Conservation (phyloP, 2,888 invertebrate species). For the Apoda limacodes region DNA sequence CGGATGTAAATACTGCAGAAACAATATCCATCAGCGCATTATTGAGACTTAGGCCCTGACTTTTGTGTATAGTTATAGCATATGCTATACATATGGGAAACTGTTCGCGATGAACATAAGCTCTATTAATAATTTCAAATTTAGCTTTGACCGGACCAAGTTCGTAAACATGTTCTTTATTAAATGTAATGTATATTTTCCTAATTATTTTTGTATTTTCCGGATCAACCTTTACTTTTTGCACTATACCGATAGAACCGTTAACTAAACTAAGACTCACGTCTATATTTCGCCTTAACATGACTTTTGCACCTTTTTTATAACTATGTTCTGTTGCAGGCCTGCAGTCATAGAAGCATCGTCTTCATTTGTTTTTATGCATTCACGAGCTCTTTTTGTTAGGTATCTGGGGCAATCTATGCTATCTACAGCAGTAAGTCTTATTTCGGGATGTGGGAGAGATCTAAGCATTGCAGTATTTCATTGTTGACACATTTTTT, state of each 20-base stretch:
- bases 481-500: slow-evolving; percentile 24
- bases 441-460: slow-evolving; percentile 4
- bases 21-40: too few relatives aligned
- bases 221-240: slow-evolving; percentile 8
- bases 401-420: slow-evolving; percentile 10
- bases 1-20: too few relatives aligned
- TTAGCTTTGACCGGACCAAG: slow-evolving; percentile 11
- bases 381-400: slow-evolving; percentile 8
- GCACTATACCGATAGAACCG: slow-evolving; percentile 10
- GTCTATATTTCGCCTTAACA: slow-evolving; percentile 13
- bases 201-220: slow-evolving; percentile 7
- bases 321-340: slow-evolving; percentile 12
- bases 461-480: slow-evolving; percentile 15
- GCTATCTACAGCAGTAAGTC: slow-evolving; percentile 8
- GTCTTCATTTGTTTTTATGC: slow-evolving; percentile 8
- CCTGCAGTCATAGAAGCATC: slow-evolving; percentile 14
- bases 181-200: slow-evolving; percentile 2
- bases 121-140: slow-evolving; percentile 15
- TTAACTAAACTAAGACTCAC: slow-evolving; percentile 12
- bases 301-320: slow-evolving; percentile 10
- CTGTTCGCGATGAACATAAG: slow-evolving; percentile 16
- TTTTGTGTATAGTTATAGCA: too few relatives aligned
- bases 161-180: slow-evolving; percentile 7
- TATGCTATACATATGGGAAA: slow-evolving; percentile 19
- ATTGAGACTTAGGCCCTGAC: too few relatives aligned